phyloP scores from a whole-genome alignment of 2,888 invertebrate species.

The Lithophane ornitopus region DNA sequence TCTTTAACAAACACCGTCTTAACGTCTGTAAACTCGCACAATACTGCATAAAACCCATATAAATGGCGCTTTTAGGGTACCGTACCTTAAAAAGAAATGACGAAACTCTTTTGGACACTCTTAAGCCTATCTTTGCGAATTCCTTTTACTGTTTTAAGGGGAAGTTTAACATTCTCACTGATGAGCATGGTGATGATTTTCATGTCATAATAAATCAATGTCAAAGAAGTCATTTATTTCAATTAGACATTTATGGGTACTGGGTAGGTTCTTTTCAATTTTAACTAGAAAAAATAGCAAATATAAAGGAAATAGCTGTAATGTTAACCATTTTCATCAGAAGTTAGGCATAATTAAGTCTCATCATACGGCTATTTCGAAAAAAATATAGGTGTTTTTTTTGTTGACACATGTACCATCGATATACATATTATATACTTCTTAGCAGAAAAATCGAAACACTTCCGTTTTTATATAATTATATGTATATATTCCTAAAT shows the following conservation, averaged over 20 bases:
- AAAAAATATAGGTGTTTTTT: background rate
- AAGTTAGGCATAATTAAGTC: background rate
- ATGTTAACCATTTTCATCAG: background rate
- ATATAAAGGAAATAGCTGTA: background rate
- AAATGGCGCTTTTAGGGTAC: conserved; percentile 44
- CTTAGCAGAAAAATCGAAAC: too few species aligned
- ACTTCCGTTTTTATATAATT: too few species aligned
- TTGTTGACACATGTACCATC: too few species aligned
- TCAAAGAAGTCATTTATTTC: background rate
- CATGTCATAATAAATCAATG: background rate
- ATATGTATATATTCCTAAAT: too few species aligned
- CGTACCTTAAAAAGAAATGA: background rate
- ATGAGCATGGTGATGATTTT: background rate
- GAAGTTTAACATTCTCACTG: too few species aligned
- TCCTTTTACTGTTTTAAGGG: background rate
- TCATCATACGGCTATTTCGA: background rate
- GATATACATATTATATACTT: too few species aligned
- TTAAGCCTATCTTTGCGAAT: background rate
- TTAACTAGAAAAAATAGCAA: background rate
- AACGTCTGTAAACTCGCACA: conserved; percentile 54
- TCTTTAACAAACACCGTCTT: conserved; percentile 64
- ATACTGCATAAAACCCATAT: conserved; percentile 59
- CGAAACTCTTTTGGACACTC: background rate
- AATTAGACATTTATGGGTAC: background rate
- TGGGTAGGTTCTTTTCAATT: too few species aligned